Base-by-base conservation (phyloP, 2,888 invertebrate species). In the Tubulanus polymorphus region DNA sequence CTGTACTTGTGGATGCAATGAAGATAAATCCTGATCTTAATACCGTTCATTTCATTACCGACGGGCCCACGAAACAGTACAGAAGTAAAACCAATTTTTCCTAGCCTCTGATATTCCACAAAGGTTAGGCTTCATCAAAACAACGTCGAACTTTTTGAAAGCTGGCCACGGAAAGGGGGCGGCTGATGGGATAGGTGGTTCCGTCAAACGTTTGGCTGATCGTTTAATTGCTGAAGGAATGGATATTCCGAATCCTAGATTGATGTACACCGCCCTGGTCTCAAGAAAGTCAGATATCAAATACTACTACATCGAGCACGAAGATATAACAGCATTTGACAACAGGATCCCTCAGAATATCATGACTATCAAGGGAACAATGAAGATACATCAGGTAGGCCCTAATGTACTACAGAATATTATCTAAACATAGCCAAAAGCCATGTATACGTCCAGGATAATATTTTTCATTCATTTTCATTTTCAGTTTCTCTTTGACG, bases 51-150 rank as follows among this genome's bases (percentile, higher is more conserved):
- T 62, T 73, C 51, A 27, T 51, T 57, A 61, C 59, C 53, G 65
- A 65, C 56, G 72, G 76, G 3, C 77, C 79, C 1, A 59, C 64
- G 1, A 69, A 68, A 2, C 76, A 76, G 55, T 76, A 78, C 53
- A 48, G 69, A 27, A 72, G 79, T 52, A 76, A 77, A 65, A 60
- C 56, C 0, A 75, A 76, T 65, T 78, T 80, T 62, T 72, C 66
- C 59, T 62, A 76, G 1, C 64, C 23, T 51, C 54, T n/a, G 57
- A 45, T 27, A 58, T 56, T 51, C 28, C 57, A 29, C 56, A 29
- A 25, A 35, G 46, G 26, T 15, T 20, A 23, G 57, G 56, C 6
- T 59, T 63, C 47, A 53, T 47, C 18, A 26, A 23, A 18, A 57
- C 41, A 8, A 53, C 63, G 5, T 75, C 69, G 74, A 71, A 75